A percentile compares a stretch with the other conserved stretches of the same genome.
phyloP scores from a whole-genome alignment of 2,888 invertebrate genomes.

The Stenodema calcarata region DNA sequence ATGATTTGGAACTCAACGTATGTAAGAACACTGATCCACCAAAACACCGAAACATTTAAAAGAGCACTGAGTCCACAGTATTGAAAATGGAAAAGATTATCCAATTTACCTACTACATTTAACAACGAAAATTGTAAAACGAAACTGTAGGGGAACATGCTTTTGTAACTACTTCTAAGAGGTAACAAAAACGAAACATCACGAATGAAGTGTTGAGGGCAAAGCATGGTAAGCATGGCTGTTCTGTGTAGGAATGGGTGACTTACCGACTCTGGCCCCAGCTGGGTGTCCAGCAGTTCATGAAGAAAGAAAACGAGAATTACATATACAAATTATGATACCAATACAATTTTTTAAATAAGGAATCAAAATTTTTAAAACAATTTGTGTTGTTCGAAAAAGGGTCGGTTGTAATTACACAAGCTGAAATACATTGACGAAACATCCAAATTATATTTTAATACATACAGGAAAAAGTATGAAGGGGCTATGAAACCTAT shows the following conservation, averaged over 20 bases:
- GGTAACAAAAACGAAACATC: neutral
- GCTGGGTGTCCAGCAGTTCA: slow-evolving; percentile 50
- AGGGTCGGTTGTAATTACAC: neutral
- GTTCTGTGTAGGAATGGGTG: slow-evolving; percentile 49
- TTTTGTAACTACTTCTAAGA: neutral
- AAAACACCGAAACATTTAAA: too few species aligned
- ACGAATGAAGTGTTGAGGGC: neutral
- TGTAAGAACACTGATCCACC: too few species aligned
- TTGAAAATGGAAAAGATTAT: too few species aligned
- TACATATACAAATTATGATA: slow-evolving; percentile 49
- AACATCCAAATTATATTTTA: neutral
- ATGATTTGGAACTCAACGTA: too few species aligned
- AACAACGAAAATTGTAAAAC: neutral
- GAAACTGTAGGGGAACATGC: neutral
- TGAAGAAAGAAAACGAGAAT: slow-evolving; percentile 56
- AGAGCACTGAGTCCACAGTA: too few species aligned
- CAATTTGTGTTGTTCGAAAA: neutral
- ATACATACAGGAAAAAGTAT: neutral
- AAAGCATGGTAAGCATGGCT: slow-evolving; percentile 44
- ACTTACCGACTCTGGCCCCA: slow-evolving; percentile 64
- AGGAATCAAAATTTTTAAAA: neutral
- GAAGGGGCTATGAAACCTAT: too few species aligned
- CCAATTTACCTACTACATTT: too few species aligned
- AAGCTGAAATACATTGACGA: neutral
- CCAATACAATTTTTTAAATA: neutral